Conservation (phyloP, 2,797 vertebrate genomes). For the Pipistrellus kuhlii region DNA sequence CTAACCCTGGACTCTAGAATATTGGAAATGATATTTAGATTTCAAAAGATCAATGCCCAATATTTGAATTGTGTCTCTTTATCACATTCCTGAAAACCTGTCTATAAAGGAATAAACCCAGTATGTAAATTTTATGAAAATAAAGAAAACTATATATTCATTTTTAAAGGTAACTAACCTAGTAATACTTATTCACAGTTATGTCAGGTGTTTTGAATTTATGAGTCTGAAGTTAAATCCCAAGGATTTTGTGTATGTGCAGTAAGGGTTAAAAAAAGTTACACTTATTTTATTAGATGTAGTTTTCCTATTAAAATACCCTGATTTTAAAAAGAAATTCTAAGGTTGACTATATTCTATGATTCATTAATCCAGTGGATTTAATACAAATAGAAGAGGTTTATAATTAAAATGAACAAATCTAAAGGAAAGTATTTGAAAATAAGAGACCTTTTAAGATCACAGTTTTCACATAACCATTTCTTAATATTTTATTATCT, state of each 20-base stretch:
- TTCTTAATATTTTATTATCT: neutral
- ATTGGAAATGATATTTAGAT: slow-evolving; percentile 17
- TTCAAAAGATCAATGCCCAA: neutral
- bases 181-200: neutral
- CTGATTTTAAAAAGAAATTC: neutral
- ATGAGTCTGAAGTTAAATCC: neutral
- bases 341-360: neutral
- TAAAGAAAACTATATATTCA: neutral
- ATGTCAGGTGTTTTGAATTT: slow-evolving; percentile 12
- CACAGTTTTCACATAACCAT: neutral
- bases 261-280: neutral
- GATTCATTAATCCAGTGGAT: neutral
- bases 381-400: slow-evolving; percentile 56
- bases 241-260: neutral
- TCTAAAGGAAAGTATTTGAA: slow-evolving; percentile 44
- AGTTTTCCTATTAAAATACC: neutral
- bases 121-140: slow-evolving; percentile 27
- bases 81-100: neutral
- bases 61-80: neutral
- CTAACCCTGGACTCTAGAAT: neutral
- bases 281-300: neutral
- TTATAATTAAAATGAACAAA: slow-evolving; percentile 28
- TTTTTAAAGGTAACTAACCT: neutral
- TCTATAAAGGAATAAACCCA: neutral
- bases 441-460: neutral